These are phyloP conservation scores for Cynocephalus volans DNA, from an alignment of 2,113 vertebrate genomes.

Conservation along the genomic window DNA sequence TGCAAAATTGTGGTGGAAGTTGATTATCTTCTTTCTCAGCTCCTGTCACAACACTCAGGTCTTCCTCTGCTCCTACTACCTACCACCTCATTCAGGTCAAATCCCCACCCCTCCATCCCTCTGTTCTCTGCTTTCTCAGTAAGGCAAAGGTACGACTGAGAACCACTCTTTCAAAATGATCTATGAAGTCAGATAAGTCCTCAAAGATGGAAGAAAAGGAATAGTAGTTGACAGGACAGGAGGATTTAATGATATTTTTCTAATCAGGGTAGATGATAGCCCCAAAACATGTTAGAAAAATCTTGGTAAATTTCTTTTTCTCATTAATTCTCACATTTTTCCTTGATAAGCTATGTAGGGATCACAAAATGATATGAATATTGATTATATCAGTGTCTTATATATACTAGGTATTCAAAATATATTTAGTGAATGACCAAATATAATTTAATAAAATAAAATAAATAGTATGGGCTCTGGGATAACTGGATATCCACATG, in stretches of 20 bases:
- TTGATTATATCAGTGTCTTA: not conserved
- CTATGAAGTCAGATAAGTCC: not conserved
- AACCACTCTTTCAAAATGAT: not conserved
- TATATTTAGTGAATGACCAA: not conserved
- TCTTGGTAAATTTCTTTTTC: not conserved
- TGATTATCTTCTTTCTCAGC: not conserved
- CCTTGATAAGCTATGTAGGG: not conserved
- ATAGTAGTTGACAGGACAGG: not conserved
- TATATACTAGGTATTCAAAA: not conserved
- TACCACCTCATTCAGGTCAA: not conserved
- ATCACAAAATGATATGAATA: slow-evolving; percentile 7
- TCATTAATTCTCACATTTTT: slow-evolving; percentile 12
- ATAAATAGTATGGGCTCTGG: not conserved
- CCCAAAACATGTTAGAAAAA: not conserved
- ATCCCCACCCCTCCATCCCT: not conserved
- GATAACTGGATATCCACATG: not conserved
- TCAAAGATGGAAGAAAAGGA: not conserved
- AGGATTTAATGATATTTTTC: not conserved
- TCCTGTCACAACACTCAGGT: not conserved
- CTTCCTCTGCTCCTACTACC: not conserved
- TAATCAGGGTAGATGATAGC: not conserved
- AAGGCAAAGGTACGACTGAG: not conserved
- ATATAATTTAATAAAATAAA: slow-evolving; percentile 34
- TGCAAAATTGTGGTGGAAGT: not conserved
- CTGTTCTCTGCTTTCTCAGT: not conserved